A percentile compares a stretch with the other conserved stretches of the same genome.
Conservation (phyloP, 1,140 invertebrate genomes). For the Glossosoma conforme region DNA sequence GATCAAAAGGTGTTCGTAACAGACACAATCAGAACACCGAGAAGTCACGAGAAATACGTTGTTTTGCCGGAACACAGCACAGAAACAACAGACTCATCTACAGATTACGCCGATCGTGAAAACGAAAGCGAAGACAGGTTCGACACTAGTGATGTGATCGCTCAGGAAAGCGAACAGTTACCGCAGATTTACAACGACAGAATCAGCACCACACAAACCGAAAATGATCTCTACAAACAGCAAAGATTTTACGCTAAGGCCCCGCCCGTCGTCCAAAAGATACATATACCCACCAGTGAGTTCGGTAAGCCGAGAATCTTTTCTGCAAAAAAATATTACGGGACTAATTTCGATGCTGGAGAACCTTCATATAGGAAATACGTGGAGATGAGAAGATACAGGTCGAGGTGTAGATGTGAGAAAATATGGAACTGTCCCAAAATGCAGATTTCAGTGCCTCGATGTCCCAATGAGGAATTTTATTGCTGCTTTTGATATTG, state of each 20-base stretch:
- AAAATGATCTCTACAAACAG: conserved; percentile 25
- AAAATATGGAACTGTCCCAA: conserved; percentile 49
- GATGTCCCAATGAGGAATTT: conserved; percentile 47
- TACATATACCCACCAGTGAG: conserved; percentile 32
- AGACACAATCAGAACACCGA: conserved; percentile 23
- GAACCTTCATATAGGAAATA: conserved; percentile 26
- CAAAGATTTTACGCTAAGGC: conserved; percentile 31
- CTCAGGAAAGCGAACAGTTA: conserved; percentile 22
- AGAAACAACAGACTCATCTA: conserved; percentile 5
- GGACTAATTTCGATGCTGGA: conserved; percentile 2
- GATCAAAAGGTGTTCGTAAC: conserved; percentile 4
- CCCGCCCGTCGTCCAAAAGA: conserved; percentile 32
- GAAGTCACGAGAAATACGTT: conserved; percentile 22
- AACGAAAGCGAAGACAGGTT: conserved; percentile 29
- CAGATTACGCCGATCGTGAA: conserved; percentile 20
- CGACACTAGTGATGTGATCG: conserved; percentile 20
- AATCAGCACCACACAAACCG: conserved; percentile 36
- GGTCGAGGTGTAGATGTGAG: conserved; percentile 42
- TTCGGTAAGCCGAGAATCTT: conserved; percentile 11
- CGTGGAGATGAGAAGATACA: conserved; percentile 32
- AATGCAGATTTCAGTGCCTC: conserved; percentile 43
- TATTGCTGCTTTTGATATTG: conserved; percentile 42
- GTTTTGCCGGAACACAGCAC: conserved; percentile 19
- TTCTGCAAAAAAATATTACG: conserved; percentile 23
- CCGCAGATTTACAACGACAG: conserved; percentile 34